Base-by-base conservation (phyloP, 2,797 vertebrate genomes). In the Hirundo rustica region DNA sequence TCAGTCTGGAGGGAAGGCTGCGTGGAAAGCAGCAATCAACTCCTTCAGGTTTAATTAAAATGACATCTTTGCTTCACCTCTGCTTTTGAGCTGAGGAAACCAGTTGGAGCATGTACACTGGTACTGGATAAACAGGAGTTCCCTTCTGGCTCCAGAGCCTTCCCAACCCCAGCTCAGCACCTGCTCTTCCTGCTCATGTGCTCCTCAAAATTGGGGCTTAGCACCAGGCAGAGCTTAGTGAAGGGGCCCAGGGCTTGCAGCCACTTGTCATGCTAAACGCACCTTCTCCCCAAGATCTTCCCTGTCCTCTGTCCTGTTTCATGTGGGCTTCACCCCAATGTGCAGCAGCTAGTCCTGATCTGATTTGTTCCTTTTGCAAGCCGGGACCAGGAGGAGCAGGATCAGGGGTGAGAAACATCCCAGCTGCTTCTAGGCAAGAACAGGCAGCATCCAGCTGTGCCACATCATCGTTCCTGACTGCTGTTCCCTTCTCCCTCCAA, bases 11-110 rank as follows among this genome's bases (percentile, higher is more conserved):
- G 21, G 13, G 36, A 53, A 91, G 58, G 27, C 62, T 85, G 21
- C 0, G 2, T 68, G 67, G 66, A 93, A 93, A 94, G 53, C 44
- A 50, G 80, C 57, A 90, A 72, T 76, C 54, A 76, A 32, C 50
- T 90, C 61, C 26, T 82, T 71, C 83, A 27, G 61, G 32, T 92
- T 87, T 95, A 95, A 94, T 96, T 92, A 92, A 89, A 64, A 16
- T 50, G 26, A 78, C 38, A 86, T 65, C 48, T 88, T 80, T 85
- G 78, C n/a, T 92, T 78, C 64, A 66, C 54, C 50, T 87, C 75
- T 62, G 9, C 51, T 66, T 92, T 57, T 66, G 65, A 85, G 54
- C 47, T 64, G 53, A 65, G 72, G 72, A 92, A 91, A 53, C 82
- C 13, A n/a, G 67, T 36, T 81, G 20, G 29, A 90, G 40, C 12